phyloP scores from a whole-genome alignment of 2,113 vertebrate genomes.

The Tricholaema leucomelas region DNA sequence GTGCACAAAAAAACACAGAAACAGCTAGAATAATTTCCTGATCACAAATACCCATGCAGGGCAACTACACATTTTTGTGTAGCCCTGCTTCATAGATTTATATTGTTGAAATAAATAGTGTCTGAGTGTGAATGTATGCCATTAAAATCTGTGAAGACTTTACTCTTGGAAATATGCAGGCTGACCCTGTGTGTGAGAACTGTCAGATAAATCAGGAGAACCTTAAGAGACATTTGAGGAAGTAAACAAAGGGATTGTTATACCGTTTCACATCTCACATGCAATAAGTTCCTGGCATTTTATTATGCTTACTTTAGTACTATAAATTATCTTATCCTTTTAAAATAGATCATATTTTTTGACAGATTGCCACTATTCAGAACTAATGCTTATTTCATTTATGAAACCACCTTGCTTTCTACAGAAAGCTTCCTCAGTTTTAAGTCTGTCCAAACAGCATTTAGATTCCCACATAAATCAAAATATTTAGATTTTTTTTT shows the following conservation, averaged over 20 bases:
- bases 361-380: neutral
- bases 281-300: neutral
- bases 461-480: neutral
- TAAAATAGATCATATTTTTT: slow-evolving; percentile 4
- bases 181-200: neutral
- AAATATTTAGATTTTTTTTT: slow-evolving; percentile 34
- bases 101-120: neutral
- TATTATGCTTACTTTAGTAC: neutral
- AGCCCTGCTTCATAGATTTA: neutral
- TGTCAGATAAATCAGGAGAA: neutral
- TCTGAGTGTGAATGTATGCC: neutral
- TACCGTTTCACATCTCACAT: neutral
- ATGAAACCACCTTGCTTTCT: slow-evolving; percentile 4
- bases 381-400: neutral
- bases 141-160: neutral
- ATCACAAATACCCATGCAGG: neutral
- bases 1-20: neutral
- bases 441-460: slow-evolving; percentile 2
- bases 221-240: neutral
- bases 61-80: neutral
- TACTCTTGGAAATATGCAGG: neutral
- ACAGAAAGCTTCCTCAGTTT: slow-evolving; percentile 15
- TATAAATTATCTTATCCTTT: neutral
- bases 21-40: neutral
- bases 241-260: neutral